Conservation (phyloP, 2,888 invertebrate species). For the Furcula furcula region DNA sequence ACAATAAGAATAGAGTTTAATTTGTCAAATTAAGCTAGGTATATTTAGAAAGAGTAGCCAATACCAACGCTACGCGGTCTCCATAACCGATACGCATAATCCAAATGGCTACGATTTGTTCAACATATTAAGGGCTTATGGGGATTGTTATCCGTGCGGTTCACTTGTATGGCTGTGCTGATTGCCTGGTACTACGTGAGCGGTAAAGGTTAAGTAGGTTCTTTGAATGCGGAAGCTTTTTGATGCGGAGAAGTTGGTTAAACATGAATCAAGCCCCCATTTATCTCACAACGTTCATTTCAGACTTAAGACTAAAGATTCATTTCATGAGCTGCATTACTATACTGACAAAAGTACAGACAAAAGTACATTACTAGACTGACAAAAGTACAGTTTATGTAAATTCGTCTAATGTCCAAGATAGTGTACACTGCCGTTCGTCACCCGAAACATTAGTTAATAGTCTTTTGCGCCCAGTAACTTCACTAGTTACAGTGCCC, state of each 20-base stretch:
- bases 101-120: conserved; percentile 54
- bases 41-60: conserved; percentile 39
- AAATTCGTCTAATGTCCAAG: too few species aligned
- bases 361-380: too few species aligned
- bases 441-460: too few species aligned
- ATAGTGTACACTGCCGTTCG: too few species aligned
- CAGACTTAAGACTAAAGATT: too few species aligned
- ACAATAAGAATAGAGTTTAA: conserved; percentile 22
- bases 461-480: too few species aligned
- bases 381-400: too few species aligned
- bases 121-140: conserved; percentile 42
- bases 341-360: too few species aligned
- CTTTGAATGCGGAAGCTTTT: conserved; percentile 12
- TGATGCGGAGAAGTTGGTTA: conserved; percentile 16
- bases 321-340: too few species aligned
- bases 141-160: conserved; percentile 23
- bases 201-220: conserved; percentile 12
- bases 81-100: conserved; percentile 64
- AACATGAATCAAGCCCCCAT: conserved; percentile 12
- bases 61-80: conserved; percentile 36
- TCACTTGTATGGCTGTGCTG: conserved; percentile 29
- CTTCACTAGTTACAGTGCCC: too few species aligned
- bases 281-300: conserved; percentile 5
- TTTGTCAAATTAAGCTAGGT: conserved; percentile 14
- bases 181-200: conserved; percentile 26